Base-by-base conservation (phyloP, 2,888 invertebrate species). In the Pachliopta kotzebuea region DNA sequence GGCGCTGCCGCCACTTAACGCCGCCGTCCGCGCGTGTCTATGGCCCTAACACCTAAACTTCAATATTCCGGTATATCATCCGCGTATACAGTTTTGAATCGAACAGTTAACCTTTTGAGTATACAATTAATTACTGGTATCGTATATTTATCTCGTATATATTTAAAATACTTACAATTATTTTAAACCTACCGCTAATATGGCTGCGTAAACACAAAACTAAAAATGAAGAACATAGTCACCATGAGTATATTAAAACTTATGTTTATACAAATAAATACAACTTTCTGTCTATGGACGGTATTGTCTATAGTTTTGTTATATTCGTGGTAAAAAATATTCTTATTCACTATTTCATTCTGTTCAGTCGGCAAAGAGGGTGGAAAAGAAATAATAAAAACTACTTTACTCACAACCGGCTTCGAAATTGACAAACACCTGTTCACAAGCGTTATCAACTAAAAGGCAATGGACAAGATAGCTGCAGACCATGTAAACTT, bases 61-160 rank as follows among this genome's bases (percentile, higher is more conserved):
- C 69, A 71, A 74, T 70, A 64, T 68, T 67, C 71, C 63, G 69
- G 71, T 73, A 72, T 74, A 53, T 67, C 67, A 65, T 61, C 67
- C 66, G 84, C 87, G 88, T 88, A 88, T 88, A 88, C 88, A 86
- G 79, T 76, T 84, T 85, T 77, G 82, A 83, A 86, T 83, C 83
- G 74, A 83, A 80, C 73, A 77, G 79, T 80, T 80, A 79, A 45
- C 31, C 1, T 81, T 45, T 79, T 79, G 76, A 74, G 77, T 74
- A 78, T 71, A 70, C 71, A 70, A 68, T 66, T 63, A 64, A 68
- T 74, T 71, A 74, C 68, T 80, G 77, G 75, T 75, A 79, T 85
- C 86, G 85, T 86, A 88, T 87, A 84, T 63, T 74, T 70, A 77
- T 77, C 73, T 86, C 86, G 84, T 87, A 86, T 86, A 80, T 37